Percentiles rank a stretch among this genome's conserved stretches.
Conservation (phyloP, 2,113 vertebrate genomes). For the Parus major region DNA sequence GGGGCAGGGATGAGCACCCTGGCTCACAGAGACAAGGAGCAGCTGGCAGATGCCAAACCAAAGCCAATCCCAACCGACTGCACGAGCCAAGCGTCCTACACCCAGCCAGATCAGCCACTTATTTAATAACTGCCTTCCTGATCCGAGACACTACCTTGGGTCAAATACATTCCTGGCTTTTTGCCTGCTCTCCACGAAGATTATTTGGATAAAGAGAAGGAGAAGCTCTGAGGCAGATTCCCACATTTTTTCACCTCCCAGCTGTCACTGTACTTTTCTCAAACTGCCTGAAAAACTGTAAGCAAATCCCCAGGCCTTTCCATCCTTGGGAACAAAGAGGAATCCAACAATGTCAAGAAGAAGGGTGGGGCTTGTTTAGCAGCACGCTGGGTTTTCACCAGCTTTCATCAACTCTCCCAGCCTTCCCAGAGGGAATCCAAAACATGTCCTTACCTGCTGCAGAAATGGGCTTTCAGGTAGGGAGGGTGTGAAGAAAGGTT, state of each 20-base stretch:
- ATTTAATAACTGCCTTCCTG: not conserved
- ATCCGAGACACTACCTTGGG: not conserved
- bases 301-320: constrained; percentile 30
- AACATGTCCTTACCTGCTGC: constrained; percentile 53
- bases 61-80: not conserved
- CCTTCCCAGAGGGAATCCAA: constrained; percentile 57
- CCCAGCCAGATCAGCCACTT: not conserved
- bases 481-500: not conserved
- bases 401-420: constrained; percentile 53
- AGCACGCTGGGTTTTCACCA: not conserved
- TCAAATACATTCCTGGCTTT: constrained; percentile 17
- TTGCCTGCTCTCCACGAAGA: not conserved
- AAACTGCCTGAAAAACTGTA: not conserved
- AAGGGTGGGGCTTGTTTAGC: not conserved
- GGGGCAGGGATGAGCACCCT: not conserved
- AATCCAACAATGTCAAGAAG: constrained; percentile 36
- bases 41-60: not conserved
- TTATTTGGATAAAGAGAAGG: not conserved
- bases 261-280: not conserved
- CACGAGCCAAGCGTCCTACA: not conserved
- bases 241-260: constrained; percentile 12
- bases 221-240: constrained; percentile 6
- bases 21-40: fast-evolving
- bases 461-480: constrained; percentile 3
- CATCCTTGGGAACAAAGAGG: constrained; percentile 42